Conservation (phyloP, 2,113 vertebrate species). For the Ibidorhyncha struthersii region DNA sequence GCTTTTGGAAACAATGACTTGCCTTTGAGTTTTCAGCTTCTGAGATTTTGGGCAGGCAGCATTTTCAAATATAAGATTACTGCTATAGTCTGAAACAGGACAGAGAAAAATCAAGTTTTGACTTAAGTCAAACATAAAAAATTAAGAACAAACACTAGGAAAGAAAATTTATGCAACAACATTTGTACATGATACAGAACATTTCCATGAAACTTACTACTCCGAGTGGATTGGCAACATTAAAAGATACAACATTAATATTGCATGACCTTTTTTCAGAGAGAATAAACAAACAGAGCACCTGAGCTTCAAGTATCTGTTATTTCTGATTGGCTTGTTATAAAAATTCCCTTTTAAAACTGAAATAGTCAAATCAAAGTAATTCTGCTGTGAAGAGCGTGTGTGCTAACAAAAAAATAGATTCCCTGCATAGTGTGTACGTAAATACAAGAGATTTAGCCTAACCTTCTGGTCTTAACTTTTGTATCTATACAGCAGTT, state of each 20-base stretch:
- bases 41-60: neutral
- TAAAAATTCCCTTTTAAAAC: constrained; percentile 48
- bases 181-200: neutral
- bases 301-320: neutral
- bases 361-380: constrained; percentile 42
- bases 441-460: constrained; percentile 34
- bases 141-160: neutral
- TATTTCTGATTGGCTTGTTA: constrained; percentile 3
- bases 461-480: constrained; percentile 31
- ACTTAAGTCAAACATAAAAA: neutral
- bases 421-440: neutral
- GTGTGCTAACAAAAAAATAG: neutral
- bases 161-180: neutral
- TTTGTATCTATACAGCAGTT: neutral
- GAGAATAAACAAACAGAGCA: constrained; percentile 1
- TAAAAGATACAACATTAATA: constrained; percentile 34
- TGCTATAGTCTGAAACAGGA: neutral
- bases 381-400: neutral
- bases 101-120: neutral
- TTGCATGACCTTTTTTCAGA: neutral
- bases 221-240: neutral
- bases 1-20: neutral
- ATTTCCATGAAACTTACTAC: neutral
- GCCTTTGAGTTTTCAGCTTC: neutral
- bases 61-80: neutral